Base-by-base conservation (phyloP, 2,888 invertebrate genomes). In the Lycia hirtaria region DNA sequence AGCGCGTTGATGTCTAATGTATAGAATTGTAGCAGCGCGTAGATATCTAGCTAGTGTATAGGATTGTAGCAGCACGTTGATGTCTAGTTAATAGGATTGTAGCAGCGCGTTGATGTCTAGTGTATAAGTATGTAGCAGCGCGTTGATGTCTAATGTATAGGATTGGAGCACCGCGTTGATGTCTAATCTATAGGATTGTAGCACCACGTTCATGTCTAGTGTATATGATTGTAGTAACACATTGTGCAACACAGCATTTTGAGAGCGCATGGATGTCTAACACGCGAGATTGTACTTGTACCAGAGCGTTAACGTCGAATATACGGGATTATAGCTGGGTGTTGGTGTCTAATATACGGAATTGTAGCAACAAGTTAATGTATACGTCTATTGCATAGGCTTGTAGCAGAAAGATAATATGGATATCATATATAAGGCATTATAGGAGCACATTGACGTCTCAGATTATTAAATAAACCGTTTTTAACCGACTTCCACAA, bases 21-120 rank as follows among this genome's bases (percentile, higher is more conserved):
- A 14, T 32, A 4, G 5, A 14, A 32, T 12, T 6, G 12, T n/a
- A 32, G 32, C 14, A 24, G 38, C 30, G 30, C 32, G 30, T 45
- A 40, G 38, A 53, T 30, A 20, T 45, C n/a, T n/a, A n/a, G n/a
- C 48, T 54, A 48, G 28, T 19, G 5, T 4, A 20, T n/a, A 12
- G 19, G 19, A 19, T 3, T 4, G 17, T 19, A 2, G 1, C 7
- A 33, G 7, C 4, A 17, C 9, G 9, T 33, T n/a, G 3, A 2
- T 10, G 4, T 30, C 22, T 22, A 22, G 6, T 22, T 22, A 2
- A 17, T 9, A 37, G 4, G 19, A 10, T 1, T 15, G 19, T 1
- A 4, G 19, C 7, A 19, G 7, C 3, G 17, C 2, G 17, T 17
- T 10, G 2, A 55, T 41, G 48, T 48, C 43, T 45, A 47, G 40